Base-by-base conservation (phyloP, 1,140 invertebrate species). In the Agrypnia vestita region DNA sequence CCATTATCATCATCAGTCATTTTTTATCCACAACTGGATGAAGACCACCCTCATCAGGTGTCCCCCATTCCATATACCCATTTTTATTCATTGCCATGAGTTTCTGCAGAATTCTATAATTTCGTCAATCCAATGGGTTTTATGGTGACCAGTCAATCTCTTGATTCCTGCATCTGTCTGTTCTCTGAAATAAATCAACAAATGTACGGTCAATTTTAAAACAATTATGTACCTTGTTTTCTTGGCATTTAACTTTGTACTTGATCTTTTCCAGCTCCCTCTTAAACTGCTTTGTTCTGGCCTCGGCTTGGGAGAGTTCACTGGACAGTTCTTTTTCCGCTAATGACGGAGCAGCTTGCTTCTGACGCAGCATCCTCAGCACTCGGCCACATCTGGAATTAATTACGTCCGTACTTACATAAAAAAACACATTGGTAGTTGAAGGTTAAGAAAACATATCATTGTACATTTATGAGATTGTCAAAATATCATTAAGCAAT, bases 381-480 rank as follows among this genome's bases (percentile, higher is more conserved):
- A 89, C 79, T 62, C 85, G 84, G 73, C 87, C 85, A 80, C 87
- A 88, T 49, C 88, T 87, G 72, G 53, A 84, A 83, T 77, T 17
- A 25, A 21, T 81, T 46, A n/a, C n/a, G n/a, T n/a, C n/a, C n/a
- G n/a, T n/a, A 53, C 51, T n/a, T 53, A 53, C 17, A 0, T n/a
- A 53, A 53, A 53, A 49, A 8, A 49, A 8, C 7, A 49, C 7
- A 13, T 53, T 15, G 17, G 13, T 53, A 53, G 51, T 3, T 13
- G 8, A 53, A n/a, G 17, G 17, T n/a, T n/a, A 55, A 55, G 1
- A 55, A n/a, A 17, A 55, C 51, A 55, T 8, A 35, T 3, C 1
- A 35, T 35, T 35, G 25, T 3, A 35, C 25, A 35, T 35, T 1
- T 35, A 6, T 35, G 25, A 35, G 25, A 35, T 35, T 35, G 25